Evolutionary conservation across 2,797 vertebrate genomes (phyloP).

Genomic region (Iguana delicatissima): DNA sequence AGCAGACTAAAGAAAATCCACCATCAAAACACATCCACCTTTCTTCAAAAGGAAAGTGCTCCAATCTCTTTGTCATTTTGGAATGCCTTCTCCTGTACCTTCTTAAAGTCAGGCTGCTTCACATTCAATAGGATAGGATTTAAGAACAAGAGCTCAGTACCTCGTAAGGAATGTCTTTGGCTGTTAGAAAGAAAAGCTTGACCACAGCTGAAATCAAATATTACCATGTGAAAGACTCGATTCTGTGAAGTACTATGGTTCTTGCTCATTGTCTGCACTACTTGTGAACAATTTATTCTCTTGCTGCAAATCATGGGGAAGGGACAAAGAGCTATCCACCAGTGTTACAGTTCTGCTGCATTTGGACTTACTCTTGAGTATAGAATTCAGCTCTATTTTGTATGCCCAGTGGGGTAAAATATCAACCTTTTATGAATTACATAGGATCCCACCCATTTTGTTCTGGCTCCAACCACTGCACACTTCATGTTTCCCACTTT

Average conservation of each 20-base stretch:
- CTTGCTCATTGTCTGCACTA: too few species aligned
- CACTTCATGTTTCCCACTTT: neutral
- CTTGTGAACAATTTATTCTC: neutral
- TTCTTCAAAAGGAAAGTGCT: too few species aligned
- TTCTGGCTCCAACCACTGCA: neutral
- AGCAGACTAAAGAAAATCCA: too few species aligned
- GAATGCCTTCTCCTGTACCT: neutral
- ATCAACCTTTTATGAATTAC: neutral
- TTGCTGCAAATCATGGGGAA: neutral
- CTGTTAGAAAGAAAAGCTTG: neutral
- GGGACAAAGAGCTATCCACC: neutral
- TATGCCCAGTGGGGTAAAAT: neutral
- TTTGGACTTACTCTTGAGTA: neutral
- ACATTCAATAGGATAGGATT: neutral
- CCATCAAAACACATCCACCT: too few species aligned
- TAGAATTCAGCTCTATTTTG: neutral
- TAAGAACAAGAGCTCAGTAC: neutral
- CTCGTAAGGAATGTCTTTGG: neutral
- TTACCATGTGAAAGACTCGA: neutral
- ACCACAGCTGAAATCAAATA: neutral
- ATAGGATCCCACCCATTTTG: neutral
- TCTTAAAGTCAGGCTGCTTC: neutral
- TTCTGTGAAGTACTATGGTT: neutral
- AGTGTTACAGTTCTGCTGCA: neutral
- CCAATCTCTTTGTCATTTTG: too few species aligned